phyloP scores from a whole-genome alignment of 2,797 vertebrate genomes.

The Thunnus albacares region DNA sequence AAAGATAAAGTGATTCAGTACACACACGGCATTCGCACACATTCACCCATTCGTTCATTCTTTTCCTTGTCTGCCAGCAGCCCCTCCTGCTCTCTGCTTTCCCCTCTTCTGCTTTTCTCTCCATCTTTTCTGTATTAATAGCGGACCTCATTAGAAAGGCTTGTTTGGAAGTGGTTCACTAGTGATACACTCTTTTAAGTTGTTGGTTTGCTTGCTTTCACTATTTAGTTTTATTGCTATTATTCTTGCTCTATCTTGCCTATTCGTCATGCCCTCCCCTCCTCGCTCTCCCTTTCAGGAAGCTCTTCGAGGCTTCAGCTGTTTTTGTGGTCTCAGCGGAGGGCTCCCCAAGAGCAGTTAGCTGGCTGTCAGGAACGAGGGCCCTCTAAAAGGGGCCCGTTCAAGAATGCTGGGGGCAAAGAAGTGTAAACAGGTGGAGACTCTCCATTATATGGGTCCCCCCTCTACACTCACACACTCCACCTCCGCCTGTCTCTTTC shows the following conservation, averaged over 20 bases:
- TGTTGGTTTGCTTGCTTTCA: constrained; percentile 71
- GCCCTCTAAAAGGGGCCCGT: constrained; percentile 88
- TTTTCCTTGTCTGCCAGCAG: constrained; percentile 38
- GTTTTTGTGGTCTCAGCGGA: constrained; percentile 73
- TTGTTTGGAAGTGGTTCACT: constrained; percentile 89
- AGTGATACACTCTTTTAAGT: constrained; percentile 85
- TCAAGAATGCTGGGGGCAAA: constrained; percentile 88
- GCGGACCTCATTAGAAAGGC: constrained; percentile 89
- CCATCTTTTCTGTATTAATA: constrained; percentile 71
- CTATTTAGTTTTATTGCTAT: constrained; percentile 74
- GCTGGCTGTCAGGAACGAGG: constrained; percentile 84
- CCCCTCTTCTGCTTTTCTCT: constrained; percentile 52
- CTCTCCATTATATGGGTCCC: constrained; percentile 86
- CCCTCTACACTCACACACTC: constrained; percentile 59
- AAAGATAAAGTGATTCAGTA: constrained; percentile 79
- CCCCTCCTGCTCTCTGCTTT: constrained; percentile 60
- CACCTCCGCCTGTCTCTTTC: constrained; percentile 61
- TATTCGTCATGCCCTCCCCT: constrained; percentile 65
- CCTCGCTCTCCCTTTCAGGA: constrained; percentile 72
- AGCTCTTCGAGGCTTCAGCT: constrained; percentile 71
- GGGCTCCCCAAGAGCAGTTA: constrained; percentile 88
- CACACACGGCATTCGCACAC: constrained; percentile 70
- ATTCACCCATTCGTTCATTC: constrained; percentile 66
- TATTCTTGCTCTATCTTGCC: constrained; percentile 67
- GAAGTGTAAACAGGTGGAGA: constrained; percentile 95